A percentile compares a stretch with the other conserved stretches of the same genome.
phyloP scores from a whole-genome alignment of 1,140 invertebrate species.

The Zaprionus taronus region DNA sequence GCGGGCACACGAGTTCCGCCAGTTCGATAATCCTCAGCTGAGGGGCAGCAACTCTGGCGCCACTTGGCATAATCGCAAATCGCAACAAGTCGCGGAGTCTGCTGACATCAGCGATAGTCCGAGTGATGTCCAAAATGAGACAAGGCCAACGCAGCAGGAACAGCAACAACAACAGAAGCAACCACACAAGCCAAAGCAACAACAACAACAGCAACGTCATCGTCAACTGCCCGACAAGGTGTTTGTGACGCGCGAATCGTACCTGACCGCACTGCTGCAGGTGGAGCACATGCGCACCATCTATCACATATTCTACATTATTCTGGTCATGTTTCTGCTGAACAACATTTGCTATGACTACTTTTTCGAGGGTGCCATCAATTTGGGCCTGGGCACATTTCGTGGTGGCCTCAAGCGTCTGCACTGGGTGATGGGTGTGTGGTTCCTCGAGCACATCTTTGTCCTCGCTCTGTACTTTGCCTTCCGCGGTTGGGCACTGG shows the following conservation, averaged over 20 bases:
- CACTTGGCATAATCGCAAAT: constrained; percentile 73
- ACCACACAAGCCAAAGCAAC: constrained; percentile 4
- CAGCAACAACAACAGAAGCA: constrained; percentile 17
- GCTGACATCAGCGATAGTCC: constrained; percentile 47
- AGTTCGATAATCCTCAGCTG: constrained; percentile 49
- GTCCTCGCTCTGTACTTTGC: constrained; percentile 85
- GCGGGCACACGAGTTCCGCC: constrained; percentile 68
- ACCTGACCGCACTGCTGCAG: constrained; percentile 91
- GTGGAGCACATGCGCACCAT: constrained; percentile 92
- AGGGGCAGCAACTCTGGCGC: constrained; percentile 20
- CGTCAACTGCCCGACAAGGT: constrained; percentile 86
- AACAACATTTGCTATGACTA: constrained; percentile 90
- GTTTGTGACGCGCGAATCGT: constrained; percentile 89
- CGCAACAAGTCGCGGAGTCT: not conserved
- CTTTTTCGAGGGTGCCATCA: constrained; percentile 88
- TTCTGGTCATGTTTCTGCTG: constrained; percentile 90
- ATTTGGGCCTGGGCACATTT: constrained; percentile 85
- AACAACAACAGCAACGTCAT: constrained; percentile 28
- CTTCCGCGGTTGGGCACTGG: constrained; percentile 83
- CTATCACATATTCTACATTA: constrained; percentile 93
- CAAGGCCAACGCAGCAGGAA: constrained; percentile 23
- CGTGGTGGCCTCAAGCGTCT: constrained; percentile 85
- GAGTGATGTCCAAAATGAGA: constrained; percentile 52
- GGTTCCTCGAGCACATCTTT: constrained; percentile 85
- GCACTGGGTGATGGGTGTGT: constrained; percentile 84